phyloP scores from a whole-genome alignment of 2,113 vertebrate genomes.

The Ochotona curzoniae region DNA sequence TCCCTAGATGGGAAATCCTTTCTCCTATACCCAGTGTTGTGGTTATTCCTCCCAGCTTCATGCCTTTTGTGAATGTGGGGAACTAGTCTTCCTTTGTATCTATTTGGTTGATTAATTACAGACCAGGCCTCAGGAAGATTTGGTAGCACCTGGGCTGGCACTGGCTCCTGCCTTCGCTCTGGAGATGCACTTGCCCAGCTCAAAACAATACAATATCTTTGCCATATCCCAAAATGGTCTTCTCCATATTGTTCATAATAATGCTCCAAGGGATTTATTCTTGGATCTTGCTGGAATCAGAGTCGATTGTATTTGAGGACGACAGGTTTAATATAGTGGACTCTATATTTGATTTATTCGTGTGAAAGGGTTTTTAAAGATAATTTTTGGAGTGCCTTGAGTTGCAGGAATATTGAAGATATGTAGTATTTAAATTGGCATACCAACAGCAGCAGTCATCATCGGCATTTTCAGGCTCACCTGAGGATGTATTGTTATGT shows the following conservation, averaged over 20 bases:
- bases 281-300: neutral
- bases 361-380: neutral
- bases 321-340: too few relatives aligned
- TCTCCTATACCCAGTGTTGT: neutral
- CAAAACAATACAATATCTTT: neutral
- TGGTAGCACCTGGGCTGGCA: neutral
- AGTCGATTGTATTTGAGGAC: neutral
- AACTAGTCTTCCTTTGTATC: neutral
- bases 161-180: neutral
- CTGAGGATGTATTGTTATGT: neutral
- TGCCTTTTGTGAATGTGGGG: neutral
- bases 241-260: neutral
- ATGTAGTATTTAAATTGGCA: conserved; percentile 38
- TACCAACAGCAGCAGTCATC: neutral
- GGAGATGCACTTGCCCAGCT: neutral
- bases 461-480: neutral
- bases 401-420: neutral
- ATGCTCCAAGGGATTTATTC: neutral
- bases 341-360: conserved; percentile 16
- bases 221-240: neutral
- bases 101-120: neutral
- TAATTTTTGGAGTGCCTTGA: conserved; percentile 36
- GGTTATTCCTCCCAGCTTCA: neutral
- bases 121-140: neutral
- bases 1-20: neutral